These are phyloP conservation scores for Pseudeuparius sepicola DNA, from an alignment of 2,888 invertebrate species.

Conservation along the genomic window DNA sequence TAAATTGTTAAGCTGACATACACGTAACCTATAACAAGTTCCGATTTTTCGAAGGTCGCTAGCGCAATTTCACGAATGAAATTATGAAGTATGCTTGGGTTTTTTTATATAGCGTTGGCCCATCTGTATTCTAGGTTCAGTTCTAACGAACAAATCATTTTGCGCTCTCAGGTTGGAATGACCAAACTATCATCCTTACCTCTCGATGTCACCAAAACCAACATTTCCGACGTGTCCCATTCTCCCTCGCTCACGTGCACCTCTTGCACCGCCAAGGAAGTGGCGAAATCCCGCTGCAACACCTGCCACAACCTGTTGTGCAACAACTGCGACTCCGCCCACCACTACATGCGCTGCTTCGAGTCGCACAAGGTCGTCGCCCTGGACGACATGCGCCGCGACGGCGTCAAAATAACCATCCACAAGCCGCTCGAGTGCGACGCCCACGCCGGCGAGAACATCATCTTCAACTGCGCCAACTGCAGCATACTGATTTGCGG, in stretches of 20 bases:
- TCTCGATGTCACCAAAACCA: conserved; percentile 78
- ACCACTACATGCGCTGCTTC: conserved; percentile 94
- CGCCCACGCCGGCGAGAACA: conserved; percentile 69
- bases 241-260: conserved; percentile 65
- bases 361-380: conserved; percentile 88
- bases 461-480: conserved; percentile 80
- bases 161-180: conserved; percentile 48
- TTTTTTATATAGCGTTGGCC: too few relatives aligned
- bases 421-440: conserved; percentile 84
- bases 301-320: conserved; percentile 93
- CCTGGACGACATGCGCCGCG: conserved; percentile 74
- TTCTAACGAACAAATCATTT: conserved; percentile 1
- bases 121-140: too few relatives aligned
- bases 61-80: too few relatives aligned
- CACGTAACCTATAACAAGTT: too few relatives aligned
- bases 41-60: too few relatives aligned
- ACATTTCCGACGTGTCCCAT: conserved; percentile 72
- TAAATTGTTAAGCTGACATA: too few relatives aligned
- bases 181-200: conserved; percentile 72
- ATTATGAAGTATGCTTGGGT: too few relatives aligned
- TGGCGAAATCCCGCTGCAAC: conserved; percentile 86
- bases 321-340: conserved; percentile 88
- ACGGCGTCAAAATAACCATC: conserved; percentile 68
- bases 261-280: conserved; percentile 91
- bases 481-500: conserved; percentile 82